Evolutionary conservation across 2,888 invertebrate species (phyloP).

Genomic region (Oscheius sp.): DNA sequence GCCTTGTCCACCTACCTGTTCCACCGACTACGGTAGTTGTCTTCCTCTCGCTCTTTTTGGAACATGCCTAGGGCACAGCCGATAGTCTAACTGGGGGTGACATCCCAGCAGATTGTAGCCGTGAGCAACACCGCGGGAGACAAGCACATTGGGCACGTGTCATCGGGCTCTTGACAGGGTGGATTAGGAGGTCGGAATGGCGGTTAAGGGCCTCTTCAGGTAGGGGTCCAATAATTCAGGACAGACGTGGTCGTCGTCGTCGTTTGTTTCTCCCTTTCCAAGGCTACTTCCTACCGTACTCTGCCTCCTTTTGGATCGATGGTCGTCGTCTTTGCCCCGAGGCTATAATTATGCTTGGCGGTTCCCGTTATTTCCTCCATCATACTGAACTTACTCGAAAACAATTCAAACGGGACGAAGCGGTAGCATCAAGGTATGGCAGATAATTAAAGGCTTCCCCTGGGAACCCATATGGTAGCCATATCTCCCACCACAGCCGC

Average conservation of each 20-base stretch:
- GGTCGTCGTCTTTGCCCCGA: constrained; percentile 20
- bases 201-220: no score
- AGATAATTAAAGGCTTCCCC: constrained; percentile 20
- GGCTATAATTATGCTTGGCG: constrained; percentile 36
- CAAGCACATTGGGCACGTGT: no score
- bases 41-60: no score
- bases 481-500: constrained; percentile 8
- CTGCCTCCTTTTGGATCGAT: constrained; percentile 17
- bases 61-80: neutral
- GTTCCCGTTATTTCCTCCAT: constrained; percentile 35
- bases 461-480: constrained; percentile 8
- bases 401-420: constrained; percentile 7
- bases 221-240: neutral
- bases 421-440: neutral
- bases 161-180: no score
- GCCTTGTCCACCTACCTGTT: neutral
- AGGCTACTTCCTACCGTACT: constrained; percentile 26
- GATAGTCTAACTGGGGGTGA: neutral
- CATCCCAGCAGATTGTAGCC: neutral
- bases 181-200: no score
- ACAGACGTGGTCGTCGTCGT: neutral
- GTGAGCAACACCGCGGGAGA: constrained; percentile 18
- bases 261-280: constrained; percentile 5
- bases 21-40: neutral
- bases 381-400: constrained; percentile 29